Base-by-base conservation (phyloP, 2,888 invertebrate genomes). In the Agonopterix subpropinquella region DNA sequence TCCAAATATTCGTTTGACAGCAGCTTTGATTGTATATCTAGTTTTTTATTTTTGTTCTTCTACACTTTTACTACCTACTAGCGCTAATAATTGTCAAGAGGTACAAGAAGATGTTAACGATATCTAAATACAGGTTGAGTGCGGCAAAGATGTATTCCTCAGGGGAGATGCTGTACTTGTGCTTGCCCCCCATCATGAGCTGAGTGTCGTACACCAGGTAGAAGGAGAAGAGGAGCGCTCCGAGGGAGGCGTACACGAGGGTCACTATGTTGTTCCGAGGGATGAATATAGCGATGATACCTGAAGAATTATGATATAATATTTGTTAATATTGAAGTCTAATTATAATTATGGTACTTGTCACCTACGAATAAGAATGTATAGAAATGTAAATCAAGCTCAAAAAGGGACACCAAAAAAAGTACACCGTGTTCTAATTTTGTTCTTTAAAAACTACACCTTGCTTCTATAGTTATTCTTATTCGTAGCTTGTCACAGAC, bases 61-160 rank as follows among this genome's bases (percentile, higher is more conserved):
- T 4, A 5, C 1, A 28, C 7, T 5, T 28, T 28, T 86, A 88
- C 48, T 88, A 82, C 44, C 70, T 70, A 0, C 74, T 54, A 0
- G 84, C 84, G 0, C 93, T 92, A 61, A 95, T 92, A 52, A 96
- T 94, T 8, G 92, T 91, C 52, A 97, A 90, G 61, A 98, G 94
- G 81, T 95, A 95, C 62, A 96, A 76, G 90, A 98, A 98, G 63
- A 98, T 94, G 75, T 97, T 96, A 64, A 97, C 88, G 57, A 98
- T 92, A 74, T 98, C 98, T 62, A 98, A 80, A 67, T 98, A 98
- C 0, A 98, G 89, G 77, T 94, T 97, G 46, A 98, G 90, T 0
- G 97, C 95, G 0, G 97, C 98, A 73, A 98, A 98, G 62, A 98
- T 95, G 77, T 98, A 98, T 69, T 98, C 98, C 77, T 98, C 97